phyloP scores from a whole-genome alignment of 64 coral and sea anemone species.

The Catalaphyllia jardinei region DNA sequence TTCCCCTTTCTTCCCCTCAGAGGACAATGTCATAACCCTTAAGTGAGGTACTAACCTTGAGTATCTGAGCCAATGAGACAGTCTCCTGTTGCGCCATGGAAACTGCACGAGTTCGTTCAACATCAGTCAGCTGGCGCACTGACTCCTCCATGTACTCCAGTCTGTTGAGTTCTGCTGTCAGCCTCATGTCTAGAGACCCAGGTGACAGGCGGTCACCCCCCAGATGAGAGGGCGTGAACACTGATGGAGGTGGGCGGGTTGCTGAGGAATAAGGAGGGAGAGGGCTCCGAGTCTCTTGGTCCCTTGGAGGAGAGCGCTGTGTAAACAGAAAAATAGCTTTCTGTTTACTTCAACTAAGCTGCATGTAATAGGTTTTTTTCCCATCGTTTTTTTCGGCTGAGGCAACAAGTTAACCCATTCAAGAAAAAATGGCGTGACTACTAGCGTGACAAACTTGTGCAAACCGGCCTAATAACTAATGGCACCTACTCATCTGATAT shows the following conservation, averaged over 20 bases:
- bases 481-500: too few relatives aligned
- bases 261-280: background rate
- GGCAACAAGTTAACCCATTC: too few relatives aligned
- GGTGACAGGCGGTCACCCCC: constrained; percentile 89
- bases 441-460: too few relatives aligned
- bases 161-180: constrained; percentile 91
- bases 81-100: constrained; percentile 94
- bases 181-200: constrained; percentile 77
- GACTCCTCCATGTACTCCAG: constrained; percentile 97
- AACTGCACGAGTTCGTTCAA: constrained; percentile 80
- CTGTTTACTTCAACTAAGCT: too few relatives aligned
- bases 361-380: too few relatives aligned
- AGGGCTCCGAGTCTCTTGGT: constrained; percentile 19
- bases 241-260: constrained; percentile 45
- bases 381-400: too few relatives aligned
- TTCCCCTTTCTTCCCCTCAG: too few relatives aligned
- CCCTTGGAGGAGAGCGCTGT: constrained; percentile 40
- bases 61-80: constrained; percentile 92
- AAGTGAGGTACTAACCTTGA: constrained; percentile 63
- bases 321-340: background rate
- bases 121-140: constrained; percentile 86
- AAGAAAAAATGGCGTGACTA: too few relatives aligned
- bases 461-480: too few relatives aligned
- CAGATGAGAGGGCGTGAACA: constrained; percentile 40
- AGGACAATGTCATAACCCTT: too few relatives aligned